phyloP scores from a whole-genome alignment of 2,888 invertebrate species.

The Calameuta pallipes region DNA sequence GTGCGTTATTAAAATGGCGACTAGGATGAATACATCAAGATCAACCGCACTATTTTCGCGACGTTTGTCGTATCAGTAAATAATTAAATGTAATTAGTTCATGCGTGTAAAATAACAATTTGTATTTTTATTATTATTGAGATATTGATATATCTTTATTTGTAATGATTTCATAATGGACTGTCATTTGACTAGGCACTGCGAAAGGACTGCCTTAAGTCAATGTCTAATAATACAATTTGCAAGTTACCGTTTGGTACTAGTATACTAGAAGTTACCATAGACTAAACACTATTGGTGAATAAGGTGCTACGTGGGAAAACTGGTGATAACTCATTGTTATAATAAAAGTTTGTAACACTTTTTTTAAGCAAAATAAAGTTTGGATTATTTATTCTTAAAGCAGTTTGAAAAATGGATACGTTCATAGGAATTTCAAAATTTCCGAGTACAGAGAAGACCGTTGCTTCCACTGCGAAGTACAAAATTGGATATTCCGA shows the following conservation, averaged over 20 bases:
- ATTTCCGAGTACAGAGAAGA: background rate
- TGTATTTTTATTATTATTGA: too few species aligned
- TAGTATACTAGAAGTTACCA: background rate
- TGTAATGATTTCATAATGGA: too few species aligned
- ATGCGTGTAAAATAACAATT: too few species aligned
- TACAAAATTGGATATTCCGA: slow-evolving; percentile 47
- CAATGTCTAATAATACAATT: slow-evolving; percentile 37
- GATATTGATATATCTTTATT: too few species aligned
- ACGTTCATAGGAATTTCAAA: background rate
- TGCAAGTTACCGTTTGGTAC: background rate
- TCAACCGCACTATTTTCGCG: too few species aligned
- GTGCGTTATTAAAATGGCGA: too few species aligned
- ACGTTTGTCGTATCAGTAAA: too few species aligned
- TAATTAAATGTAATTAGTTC: too few species aligned
- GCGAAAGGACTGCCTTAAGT: background rate
- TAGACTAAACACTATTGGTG: background rate
- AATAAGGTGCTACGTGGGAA: background rate
- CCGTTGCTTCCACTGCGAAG: slow-evolving; percentile 26
- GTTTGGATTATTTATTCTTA: background rate
- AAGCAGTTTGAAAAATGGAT: background rate
- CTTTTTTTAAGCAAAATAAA: background rate
- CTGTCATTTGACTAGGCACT: too few species aligned
- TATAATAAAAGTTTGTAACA: background rate
- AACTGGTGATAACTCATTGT: background rate
- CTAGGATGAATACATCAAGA: too few species aligned